Base-by-base conservation (phyloP, 2,888 invertebrate genomes). In the Yponomeuta malinellus region DNA sequence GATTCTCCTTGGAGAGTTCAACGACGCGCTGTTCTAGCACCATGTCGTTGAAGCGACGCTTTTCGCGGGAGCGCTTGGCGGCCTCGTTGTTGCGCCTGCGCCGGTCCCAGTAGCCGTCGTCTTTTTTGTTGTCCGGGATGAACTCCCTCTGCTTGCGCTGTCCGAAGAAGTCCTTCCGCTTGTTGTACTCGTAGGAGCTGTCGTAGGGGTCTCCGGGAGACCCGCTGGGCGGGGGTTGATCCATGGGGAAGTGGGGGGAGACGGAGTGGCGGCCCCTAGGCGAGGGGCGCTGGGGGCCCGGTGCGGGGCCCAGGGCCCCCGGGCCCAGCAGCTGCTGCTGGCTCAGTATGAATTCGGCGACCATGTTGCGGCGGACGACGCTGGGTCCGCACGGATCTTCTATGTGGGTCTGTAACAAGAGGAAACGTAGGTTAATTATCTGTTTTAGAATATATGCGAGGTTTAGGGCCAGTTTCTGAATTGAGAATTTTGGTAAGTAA, bases 81-180 rank as follows among this genome's bases (percentile, higher is more conserved):
- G 99, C 99, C 87, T 98, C 98, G 88, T 99, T 99, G 90, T 99
- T 99, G 73, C 98, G 94, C 74, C 98, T 94, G 72, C 99, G 94
- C 72, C 98, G 95, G 87, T 98, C 98, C 99, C 99, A 99, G 88
- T 99, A 99, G 81, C 97, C 97, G 79, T 98, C 98, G 82, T 99
- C 98, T 85, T 99, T 99, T 86, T 98, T 98, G 88, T 95, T 97
- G 84, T 98, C 98, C 0, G 98, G 98, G 74, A 98, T 98, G 88
- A 99, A 98, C 86, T 98, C 98, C 15, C 99, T 94, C 83, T 98
- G 98, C 83, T 98, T 98, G 79, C 98, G 94, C 80, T 97, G 96
- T 1, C 96, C 96, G 87, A 97, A 97, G 80, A 97, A 93, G 76
- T 97, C 97, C 82, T 97, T 97, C 76, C 96, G 94, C 78, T 95